These are phyloP conservation scores for Drosophila helvetica DNA, from an alignment of 2,888 invertebrate genomes.

Conservation along the genomic window DNA sequence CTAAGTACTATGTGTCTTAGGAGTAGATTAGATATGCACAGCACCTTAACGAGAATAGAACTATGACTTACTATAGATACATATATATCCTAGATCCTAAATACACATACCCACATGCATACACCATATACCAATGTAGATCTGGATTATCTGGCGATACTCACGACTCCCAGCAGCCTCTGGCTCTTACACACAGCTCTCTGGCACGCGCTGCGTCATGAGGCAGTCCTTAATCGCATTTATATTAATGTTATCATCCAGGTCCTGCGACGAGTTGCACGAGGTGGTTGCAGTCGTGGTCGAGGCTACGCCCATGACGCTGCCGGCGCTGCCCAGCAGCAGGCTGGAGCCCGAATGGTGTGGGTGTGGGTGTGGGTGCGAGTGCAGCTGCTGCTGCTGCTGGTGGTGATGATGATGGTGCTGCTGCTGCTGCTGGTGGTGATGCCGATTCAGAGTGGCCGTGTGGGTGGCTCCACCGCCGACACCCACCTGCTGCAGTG, in stretches of 20 bases:
- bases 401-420: conserved; percentile 47
- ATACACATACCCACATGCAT: conserved; percentile 18
- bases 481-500: conserved; percentile 47
- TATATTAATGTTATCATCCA: conserved; percentile 88
- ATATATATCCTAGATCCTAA: conserved; percentile 23
- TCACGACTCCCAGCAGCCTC: background rate
- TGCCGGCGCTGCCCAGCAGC: conserved; percentile 72
- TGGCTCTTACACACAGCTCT: conserved; percentile 90
- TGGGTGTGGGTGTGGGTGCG: conserved; percentile 54
- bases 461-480: conserved; percentile 53
- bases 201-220: conserved; percentile 93
- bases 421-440: conserved; percentile 67
- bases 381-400: conserved; percentile 62
- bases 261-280: conserved; percentile 82
- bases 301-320: conserved; percentile 59
- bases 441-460: conserved; percentile 69
- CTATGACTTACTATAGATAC: conserved; percentile 25
- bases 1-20: background rate
- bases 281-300: conserved; percentile 77
- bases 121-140: background rate
- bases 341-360: conserved; percentile 73
- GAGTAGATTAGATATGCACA: conserved; percentile 48
- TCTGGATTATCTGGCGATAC: background rate
- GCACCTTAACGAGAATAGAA: conserved; percentile 56
- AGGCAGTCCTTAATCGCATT: conserved; percentile 94